These are phyloP conservation scores for Scelioninae gen. 2 DNA, from an alignment of 2,888 invertebrate genomes.

Conservation along the genomic window DNA sequence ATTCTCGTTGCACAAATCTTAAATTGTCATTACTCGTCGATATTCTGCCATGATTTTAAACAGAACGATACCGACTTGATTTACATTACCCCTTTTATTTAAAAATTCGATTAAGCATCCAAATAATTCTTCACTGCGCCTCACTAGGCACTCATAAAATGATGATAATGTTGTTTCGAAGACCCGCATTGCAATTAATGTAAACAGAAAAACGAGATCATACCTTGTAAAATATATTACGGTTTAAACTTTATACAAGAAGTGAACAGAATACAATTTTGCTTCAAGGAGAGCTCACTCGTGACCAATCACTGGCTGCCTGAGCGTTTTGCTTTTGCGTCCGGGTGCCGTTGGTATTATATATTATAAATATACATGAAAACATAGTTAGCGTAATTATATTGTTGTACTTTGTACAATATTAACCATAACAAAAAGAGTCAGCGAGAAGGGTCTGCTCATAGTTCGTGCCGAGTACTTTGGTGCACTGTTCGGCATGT, in stretches of 20 bases:
- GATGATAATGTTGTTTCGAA: conserved; percentile 9
- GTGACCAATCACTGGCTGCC: conserved; percentile 75
- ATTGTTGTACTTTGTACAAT: conserved; percentile 54
- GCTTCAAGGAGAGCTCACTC: conserved; percentile 67
- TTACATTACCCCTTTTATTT: too few species aligned
- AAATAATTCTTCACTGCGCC: too few species aligned
- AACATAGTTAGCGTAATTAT: conserved; percentile 36
- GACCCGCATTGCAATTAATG: conserved; percentile 10
- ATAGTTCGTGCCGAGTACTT: conserved; percentile 16
- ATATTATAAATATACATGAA: conserved; percentile 37
- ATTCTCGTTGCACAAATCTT: too few species aligned
- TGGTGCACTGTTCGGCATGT: conserved; percentile 24
- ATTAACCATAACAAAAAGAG: conserved; percentile 28
- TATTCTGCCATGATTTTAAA: too few species aligned
- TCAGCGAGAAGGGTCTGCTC: conserved; percentile 35
- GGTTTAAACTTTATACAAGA: conserved; percentile 17
- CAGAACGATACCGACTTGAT: too few species aligned
- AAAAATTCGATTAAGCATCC: too few species aligned
- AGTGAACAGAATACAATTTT: conserved; percentile 46
- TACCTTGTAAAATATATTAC: conserved; percentile 17
- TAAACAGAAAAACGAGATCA: conserved; percentile 3
- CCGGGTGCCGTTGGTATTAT: conserved; percentile 44
- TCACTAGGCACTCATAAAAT: too few species aligned
- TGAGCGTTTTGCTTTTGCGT: conserved; percentile 69
- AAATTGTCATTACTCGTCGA: too few species aligned